phyloP scores from a whole-genome alignment of 2,797 vertebrate species.

The Gymnoscopelus microlampas region DNA sequence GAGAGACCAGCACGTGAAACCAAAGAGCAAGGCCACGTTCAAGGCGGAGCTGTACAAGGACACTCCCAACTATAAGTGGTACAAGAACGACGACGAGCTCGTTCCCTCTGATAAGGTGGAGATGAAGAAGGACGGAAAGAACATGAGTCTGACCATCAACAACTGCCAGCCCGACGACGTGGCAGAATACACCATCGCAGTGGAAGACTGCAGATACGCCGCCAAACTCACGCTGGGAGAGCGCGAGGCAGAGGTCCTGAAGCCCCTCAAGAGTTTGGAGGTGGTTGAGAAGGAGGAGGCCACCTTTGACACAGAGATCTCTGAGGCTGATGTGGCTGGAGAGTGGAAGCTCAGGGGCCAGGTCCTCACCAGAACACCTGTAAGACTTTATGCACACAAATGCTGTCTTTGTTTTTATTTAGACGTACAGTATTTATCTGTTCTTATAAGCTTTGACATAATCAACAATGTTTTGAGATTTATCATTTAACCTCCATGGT shows the following conservation, averaged over 20 bases:
- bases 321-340: slow-evolving; percentile 89
- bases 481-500: background rate
- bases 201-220: slow-evolving; percentile 92
- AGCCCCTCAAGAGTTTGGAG: slow-evolving; percentile 90
- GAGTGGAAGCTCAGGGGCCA: slow-evolving; percentile 97
- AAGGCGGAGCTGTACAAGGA: slow-evolving; percentile 90
- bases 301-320: slow-evolving; percentile 93
- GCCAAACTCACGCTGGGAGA: slow-evolving; percentile 96
- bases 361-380: slow-evolving; percentile 89
- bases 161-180: slow-evolving; percentile 90
- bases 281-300: slow-evolving; percentile 96
- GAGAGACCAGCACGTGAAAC: slow-evolving; percentile 97
- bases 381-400: slow-evolving; percentile 67
- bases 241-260: slow-evolving; percentile 92
- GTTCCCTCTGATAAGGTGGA: slow-evolving; percentile 90
- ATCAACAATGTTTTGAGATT: background rate
- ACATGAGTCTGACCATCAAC: slow-evolving; percentile 87
- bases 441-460: background rate
- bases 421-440: background rate
- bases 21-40: slow-evolving; percentile 91
- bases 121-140: slow-evolving; percentile 88
- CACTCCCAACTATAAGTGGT: slow-evolving; percentile 95
- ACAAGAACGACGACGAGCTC: slow-evolving; percentile 92
- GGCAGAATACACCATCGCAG: slow-evolving; percentile 89
- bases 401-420: background rate